Base-by-base conservation (phyloP, 2,888 invertebrate genomes). In the Troglohyphantes excavatus region DNA sequence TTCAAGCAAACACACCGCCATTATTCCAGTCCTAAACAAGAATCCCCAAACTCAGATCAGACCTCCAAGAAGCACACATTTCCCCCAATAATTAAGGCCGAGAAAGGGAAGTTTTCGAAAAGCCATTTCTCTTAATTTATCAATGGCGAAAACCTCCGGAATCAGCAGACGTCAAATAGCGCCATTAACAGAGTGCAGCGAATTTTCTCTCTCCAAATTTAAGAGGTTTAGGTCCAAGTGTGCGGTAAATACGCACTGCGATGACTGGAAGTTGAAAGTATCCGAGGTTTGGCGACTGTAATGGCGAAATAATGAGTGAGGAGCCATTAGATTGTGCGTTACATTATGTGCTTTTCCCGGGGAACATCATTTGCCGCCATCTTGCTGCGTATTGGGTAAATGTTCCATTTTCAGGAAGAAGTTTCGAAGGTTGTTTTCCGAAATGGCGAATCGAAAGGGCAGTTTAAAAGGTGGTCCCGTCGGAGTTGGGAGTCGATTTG, bases 121-220 rank as follows among this genome's bases (percentile, higher is more conserved):
- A 67, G 87, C 87, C 87, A 88, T 88, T 88, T 88, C 81, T 88
- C 81, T 88, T 88, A 88, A 88, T 88, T 88, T 81, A 81, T 88
- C 87, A 88, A 79, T 87, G 63, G 63, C 43, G 76, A 61, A 53
- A 29, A 61, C 23, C 68, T 46, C 59, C 23, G 23, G 72, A 84
- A 72, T 59, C 63, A 73, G 29, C 33, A 27, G 39, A 53, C 82
- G 46, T 63, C 27, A 70, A 73, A 83, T 53, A 53, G 53, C 61
- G 67, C 87, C 87, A 88, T 88, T 88, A 88, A 81, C 87, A 75
- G 81, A 88, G 26, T 79, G 67, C 29, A 65, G 61, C 61, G 83
- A 84, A 63, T 86, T 78, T 65, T 72, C 86, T 70, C 76, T 59
- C 86, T 63, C 81, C 39, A 68, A 88, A 81, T 88, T 88, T 88